Evolutionary conservation across 2,797 vertebrate species (phyloP).

Genomic region (Psittacula echo): DNA sequence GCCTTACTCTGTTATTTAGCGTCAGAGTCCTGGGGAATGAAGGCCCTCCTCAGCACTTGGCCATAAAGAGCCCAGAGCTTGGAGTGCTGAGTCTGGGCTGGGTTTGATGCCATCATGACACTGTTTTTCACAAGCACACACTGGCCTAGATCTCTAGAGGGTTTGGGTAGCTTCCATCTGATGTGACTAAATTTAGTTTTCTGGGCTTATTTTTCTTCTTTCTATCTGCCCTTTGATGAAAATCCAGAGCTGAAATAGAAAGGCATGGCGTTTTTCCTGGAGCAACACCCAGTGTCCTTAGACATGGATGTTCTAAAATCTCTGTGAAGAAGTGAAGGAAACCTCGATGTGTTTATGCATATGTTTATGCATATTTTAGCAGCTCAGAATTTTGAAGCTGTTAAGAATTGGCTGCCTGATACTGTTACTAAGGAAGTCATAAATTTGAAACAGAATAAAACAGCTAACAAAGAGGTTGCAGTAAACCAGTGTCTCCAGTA

Average conservation of each 20-base stretch:
- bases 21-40: background rate
- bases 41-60: background rate
- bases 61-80: fast-evolving
- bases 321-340: background rate
- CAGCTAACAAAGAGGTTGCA: background rate
- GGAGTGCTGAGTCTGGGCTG: background rate
- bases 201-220: conserved; percentile 33
- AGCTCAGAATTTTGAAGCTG: conserved; percentile 2
- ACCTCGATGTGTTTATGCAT: background rate
- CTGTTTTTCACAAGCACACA: background rate
- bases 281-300: background rate
- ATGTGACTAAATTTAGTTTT: conserved; percentile 22
- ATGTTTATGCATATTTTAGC: conserved; percentile 13
- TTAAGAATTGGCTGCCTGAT: background rate
- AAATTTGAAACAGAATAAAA: background rate
- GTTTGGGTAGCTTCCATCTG: background rate
- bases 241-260: background rate
- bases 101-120: background rate
- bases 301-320: background rate
- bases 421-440: background rate
- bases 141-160: conserved; percentile 10
- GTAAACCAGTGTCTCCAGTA: background rate
- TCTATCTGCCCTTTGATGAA: background rate
- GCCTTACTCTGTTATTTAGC: background rate
- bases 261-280: background rate